Percentiles rank a stretch among this genome's conserved stretches.
Evolutionary conservation across 2,888 invertebrate species (phyloP).

Genomic region (Marronus borbonicus): DNA sequence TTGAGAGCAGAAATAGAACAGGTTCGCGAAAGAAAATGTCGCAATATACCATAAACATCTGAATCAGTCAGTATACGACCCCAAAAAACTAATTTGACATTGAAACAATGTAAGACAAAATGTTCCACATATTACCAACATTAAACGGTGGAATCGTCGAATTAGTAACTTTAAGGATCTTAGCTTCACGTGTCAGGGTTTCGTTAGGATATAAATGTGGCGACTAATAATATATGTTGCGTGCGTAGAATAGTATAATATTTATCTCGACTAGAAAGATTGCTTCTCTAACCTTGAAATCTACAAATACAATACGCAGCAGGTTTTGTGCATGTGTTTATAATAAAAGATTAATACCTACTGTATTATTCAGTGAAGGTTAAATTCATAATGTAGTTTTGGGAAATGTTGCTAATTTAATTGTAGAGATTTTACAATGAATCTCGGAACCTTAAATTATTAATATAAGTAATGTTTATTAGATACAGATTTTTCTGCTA

Average conservation of each 20-base stretch:
- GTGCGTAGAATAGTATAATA: slow-evolving; percentile 15
- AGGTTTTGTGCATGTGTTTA: slow-evolving; percentile 6
- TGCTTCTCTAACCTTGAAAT: slow-evolving; percentile 19
- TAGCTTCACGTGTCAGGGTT: neutral
- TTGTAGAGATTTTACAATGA: neutral
- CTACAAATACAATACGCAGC: slow-evolving; percentile 15
- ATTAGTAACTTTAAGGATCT: neutral
- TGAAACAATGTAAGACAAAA: neutral
- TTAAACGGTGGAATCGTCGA: neutral
- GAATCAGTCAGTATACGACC: neutral
- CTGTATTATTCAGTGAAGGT: slow-evolving; percentile 15
- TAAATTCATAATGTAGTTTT: slow-evolving; percentile 1
- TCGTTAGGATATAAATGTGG: neutral
- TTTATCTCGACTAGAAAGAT: slow-evolving; percentile 16
- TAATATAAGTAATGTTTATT: no score
- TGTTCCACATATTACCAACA: neutral
- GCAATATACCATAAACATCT: slow-evolving; percentile 26
- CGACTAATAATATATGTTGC: slow-evolving; percentile 4
- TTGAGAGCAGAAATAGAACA: slow-evolving; percentile 17
- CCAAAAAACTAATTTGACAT: slow-evolving; percentile 21
- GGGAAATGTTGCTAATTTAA: neutral
- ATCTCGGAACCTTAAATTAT: neutral
- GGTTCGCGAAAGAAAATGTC: neutral
- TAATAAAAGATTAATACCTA: slow-evolving; percentile 12
- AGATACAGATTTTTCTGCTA: no score